Conservation (phyloP, 1,140 invertebrate genomes). For the Portunus trituberculatus region DNA sequence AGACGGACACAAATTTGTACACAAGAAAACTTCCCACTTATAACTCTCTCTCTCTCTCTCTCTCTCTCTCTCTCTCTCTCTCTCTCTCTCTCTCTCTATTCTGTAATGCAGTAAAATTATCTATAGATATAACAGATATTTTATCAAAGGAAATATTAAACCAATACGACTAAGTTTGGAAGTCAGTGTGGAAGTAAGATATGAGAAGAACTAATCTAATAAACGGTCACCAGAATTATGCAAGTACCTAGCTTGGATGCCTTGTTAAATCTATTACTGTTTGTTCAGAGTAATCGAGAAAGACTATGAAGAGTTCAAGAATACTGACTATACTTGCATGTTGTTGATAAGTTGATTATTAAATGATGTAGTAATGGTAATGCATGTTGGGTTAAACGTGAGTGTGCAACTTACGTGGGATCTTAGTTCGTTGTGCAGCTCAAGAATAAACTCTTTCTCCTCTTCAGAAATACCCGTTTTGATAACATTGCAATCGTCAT, state of each 20-base stretch:
- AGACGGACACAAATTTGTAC: no score
- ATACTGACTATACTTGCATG: no score
- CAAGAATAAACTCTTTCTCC: conserved; percentile 5
- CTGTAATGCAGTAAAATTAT: no score
- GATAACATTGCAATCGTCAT: neutral
- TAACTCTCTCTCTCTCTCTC: neutral
- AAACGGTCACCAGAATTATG: neutral
- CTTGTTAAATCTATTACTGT: neutral
- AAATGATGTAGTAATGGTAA: no score
- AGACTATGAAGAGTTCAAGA: neutral
- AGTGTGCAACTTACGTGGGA: neutral
- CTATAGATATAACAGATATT: neutral
- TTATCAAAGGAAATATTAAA: neutral
- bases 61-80: conserved; percentile 11
- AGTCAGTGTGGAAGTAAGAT: no score
- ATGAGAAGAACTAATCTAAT: no score
- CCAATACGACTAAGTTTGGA: no score
- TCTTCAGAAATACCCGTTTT: neutral
- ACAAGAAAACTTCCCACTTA: neutral
- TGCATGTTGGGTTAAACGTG: no score
- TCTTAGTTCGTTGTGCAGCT: conserved; percentile 35
- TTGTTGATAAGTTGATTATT: no score
- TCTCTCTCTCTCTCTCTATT: conserved; percentile 13
- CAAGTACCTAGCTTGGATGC: neutral
- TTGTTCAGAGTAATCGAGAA: neutral